phyloP scores from a whole-genome alignment of 2,888 invertebrate species.

The Osedax frankpressi region DNA sequence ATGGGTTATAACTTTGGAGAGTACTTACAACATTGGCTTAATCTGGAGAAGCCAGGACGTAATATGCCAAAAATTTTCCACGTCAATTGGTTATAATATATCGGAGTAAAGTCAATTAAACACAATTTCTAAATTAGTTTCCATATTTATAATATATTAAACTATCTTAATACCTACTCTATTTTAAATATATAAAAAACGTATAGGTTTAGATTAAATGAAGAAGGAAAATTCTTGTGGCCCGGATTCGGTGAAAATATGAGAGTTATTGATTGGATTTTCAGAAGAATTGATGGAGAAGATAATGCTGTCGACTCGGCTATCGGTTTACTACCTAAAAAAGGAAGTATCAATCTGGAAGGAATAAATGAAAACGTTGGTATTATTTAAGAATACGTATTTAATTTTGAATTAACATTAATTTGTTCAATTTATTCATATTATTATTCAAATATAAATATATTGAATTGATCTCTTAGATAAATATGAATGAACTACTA shows the following conservation, averaged over 20 bases:
- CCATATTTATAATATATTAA: background rate
- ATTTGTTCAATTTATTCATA: too few relatives aligned
- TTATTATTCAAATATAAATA: too few relatives aligned
- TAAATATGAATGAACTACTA: conserved; percentile 60
- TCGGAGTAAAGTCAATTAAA: too few relatives aligned
- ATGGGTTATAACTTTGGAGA: conserved; percentile 37
- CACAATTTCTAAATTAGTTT: too few relatives aligned
- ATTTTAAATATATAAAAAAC: too few relatives aligned
- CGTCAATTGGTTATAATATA: conserved; percentile 31
- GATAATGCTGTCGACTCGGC: conserved; percentile 52
- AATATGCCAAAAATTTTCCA: conserved; percentile 33
- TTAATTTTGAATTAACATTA: too few relatives aligned
- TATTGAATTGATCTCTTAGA: too few relatives aligned
- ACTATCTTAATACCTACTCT: background rate
- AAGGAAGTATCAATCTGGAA: conserved; percentile 20
- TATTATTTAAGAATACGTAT: background rate
- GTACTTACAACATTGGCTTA: conserved; percentile 33
- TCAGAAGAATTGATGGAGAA: conserved; percentile 45
- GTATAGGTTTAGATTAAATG: conserved; percentile 28
- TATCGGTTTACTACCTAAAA: conserved; percentile 28
- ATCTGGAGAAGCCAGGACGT: conserved; percentile 26
- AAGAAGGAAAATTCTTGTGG: conserved; percentile 30
- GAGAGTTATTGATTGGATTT: conserved; percentile 33
- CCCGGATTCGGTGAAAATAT: conserved; percentile 34
- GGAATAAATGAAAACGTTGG: background rate